Evolutionary conservation across 2,797 vertebrate species (phyloP), one percentile per base, ranked within the genome.

Genomic region (Threskiornis aethiopicus): DNA sequence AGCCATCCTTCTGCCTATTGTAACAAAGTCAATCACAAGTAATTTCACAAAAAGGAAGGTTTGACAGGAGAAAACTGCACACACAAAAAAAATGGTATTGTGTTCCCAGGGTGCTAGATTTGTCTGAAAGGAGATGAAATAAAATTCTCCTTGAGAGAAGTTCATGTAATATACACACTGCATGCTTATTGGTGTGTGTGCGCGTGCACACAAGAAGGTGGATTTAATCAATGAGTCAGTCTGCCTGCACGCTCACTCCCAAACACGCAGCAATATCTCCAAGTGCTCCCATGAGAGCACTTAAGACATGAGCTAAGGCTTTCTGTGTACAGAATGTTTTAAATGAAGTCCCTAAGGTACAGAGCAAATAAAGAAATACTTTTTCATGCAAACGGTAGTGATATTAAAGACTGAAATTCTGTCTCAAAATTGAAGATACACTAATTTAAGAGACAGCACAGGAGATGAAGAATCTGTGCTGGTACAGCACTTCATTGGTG

Each of bases 171-270:
- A 80, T 3, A 49, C 78, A 80, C 47, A 42, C 31, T 41, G 39
- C 51, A 75, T 94, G 69, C 62, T 87, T 93, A 70, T 67, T 81
- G 83, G 46, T 69, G 62, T 31, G 39, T 28, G 49, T 19, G n/a
- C 0, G 28, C 59, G 35, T 8, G 4, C 69, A 82, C 55, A 62
- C 72, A 67, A 76, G 93, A 85, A 82, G 55, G 83, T 82, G 73
- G 64, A 58, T 95, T 96, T 92, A 95, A 97, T 84, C 84, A 91
- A 19, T 18, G 87, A 97, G 69, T 80, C 88, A 82, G 77, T 93
- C 92, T 94, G 89, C 89, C 94, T 66, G 80, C 76, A 61, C 0
- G 0, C 70, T 95, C 73, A 28, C 73, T 96, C 91, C 93, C 89
- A 92, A 96, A 91, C 46, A 84, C 0, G 0, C 79, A 88, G 84